phyloP scores from a whole-genome alignment of 2,888 invertebrate genomes.

The Mellilla xanthometata region DNA sequence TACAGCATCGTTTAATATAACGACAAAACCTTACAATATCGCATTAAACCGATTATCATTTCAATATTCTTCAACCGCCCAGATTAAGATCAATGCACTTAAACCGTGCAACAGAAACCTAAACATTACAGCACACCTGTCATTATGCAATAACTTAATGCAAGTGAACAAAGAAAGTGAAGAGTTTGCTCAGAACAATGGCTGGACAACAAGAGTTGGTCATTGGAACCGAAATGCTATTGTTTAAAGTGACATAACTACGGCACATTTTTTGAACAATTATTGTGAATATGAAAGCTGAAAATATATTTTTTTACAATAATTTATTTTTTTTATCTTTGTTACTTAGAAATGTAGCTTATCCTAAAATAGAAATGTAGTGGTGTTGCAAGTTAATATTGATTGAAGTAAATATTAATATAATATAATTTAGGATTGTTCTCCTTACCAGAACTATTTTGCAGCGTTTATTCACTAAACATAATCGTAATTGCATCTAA shows the following conservation, averaged over 20 bases:
- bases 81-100: constrained; percentile 18
- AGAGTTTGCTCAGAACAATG: constrained; percentile 50
- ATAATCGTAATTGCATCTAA: no score
- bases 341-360: no score
- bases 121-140: constrained; percentile 7
- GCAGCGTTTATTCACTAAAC: no score
- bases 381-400: no score
- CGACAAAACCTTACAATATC: no score
- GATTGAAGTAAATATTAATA: no score
- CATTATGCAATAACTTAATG: constrained; percentile 22
- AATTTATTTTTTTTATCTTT: no score
- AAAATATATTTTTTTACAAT: no score
- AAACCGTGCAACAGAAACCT: constrained; percentile 10
- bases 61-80: not conserved
- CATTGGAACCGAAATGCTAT: constrained; percentile 46
- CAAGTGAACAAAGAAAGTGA: constrained; percentile 43
- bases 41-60: not conserved
- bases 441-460: no score
- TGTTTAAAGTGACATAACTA: constrained; percentile 46
- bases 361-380: no score
- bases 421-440: no score
- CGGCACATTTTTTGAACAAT: constrained; percentile 8
- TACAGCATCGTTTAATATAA: no score
- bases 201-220: constrained; percentile 43
- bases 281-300: constrained; percentile 1